phyloP scores from a whole-genome alignment of 2,797 vertebrate species.

The Lepilemur septentrionalis region DNA sequence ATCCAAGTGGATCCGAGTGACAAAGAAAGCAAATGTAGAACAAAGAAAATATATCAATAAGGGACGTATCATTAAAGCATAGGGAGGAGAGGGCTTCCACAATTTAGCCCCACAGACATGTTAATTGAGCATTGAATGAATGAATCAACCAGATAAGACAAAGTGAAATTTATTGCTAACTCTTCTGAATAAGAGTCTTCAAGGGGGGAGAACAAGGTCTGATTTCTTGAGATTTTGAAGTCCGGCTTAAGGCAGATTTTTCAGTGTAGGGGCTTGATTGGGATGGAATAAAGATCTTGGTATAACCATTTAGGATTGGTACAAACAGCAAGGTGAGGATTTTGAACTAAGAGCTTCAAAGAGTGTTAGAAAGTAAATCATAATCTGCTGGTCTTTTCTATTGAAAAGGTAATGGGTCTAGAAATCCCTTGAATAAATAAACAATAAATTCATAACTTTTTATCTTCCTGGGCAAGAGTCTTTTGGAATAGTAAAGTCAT shows the following conservation, averaged over 20 bases:
- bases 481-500: background rate
- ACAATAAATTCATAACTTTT: background rate
- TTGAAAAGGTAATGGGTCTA: background rate
- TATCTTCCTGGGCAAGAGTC: background rate
- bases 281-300: background rate
- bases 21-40: background rate
- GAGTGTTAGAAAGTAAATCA: background rate
- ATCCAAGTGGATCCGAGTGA: background rate
- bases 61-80: background rate
- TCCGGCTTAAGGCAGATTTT: background rate
- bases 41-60: background rate
- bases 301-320: background rate
- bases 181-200: background rate
- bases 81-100: background rate
- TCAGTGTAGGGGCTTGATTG: background rate
- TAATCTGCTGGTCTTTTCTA: background rate
- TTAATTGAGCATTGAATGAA: background rate
- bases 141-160: background rate
- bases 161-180: slow-evolving; percentile 7
- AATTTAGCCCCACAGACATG: background rate
- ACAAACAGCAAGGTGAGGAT: background rate
- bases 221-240: background rate
- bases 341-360: background rate
- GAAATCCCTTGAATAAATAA: background rate
- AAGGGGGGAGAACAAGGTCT: background rate